A percentile compares a stretch with the other conserved stretches of the same genome.
These are phyloP conservation scores for Pampusana beccarii DNA, from an alignment of 2,113 vertebrate genomes.

Conservation along the genomic window DNA sequence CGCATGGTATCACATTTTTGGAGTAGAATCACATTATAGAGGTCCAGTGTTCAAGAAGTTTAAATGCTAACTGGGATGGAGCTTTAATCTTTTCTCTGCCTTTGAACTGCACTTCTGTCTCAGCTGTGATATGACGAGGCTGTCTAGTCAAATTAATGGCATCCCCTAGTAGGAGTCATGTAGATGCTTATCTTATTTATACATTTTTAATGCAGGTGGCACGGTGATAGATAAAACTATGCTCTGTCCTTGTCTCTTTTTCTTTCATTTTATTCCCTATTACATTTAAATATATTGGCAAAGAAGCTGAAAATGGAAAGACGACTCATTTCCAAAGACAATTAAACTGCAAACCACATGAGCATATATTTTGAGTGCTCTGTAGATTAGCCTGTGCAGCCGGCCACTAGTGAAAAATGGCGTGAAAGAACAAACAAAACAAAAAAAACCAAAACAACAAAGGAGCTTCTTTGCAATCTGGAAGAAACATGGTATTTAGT, in stretches of 20 bases:
- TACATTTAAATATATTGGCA: not conserved
- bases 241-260: not conserved
- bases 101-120: constrained; percentile 39
- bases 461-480: not conserved
- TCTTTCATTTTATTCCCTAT: not conserved
- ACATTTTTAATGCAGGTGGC: not conserved
- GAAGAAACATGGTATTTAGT: not conserved
- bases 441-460: not conserved
- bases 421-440: fast-evolving
- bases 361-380: not conserved
- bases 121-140: constrained; percentile 51
- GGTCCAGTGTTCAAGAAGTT: not conserved
- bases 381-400: not conserved
- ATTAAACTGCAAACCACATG: not conserved
- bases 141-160: constrained; percentile 61
- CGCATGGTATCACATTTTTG: not conserved
- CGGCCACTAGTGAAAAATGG: not conserved
- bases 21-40: not conserved
- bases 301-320: not conserved
- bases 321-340: not conserved
- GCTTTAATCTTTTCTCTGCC: constrained; percentile 55
- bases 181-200: constrained; percentile 50
- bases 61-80: constrained; percentile 14
- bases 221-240: not conserved
- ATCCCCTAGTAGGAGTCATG: constrained; percentile 38